A percentile compares a stretch with the other conserved stretches of the same genome.
These are phyloP conservation scores for Epinephelus fuscoguttatus DNA, from an alignment of 2,113 vertebrate genomes.

Conservation along the genomic window DNA sequence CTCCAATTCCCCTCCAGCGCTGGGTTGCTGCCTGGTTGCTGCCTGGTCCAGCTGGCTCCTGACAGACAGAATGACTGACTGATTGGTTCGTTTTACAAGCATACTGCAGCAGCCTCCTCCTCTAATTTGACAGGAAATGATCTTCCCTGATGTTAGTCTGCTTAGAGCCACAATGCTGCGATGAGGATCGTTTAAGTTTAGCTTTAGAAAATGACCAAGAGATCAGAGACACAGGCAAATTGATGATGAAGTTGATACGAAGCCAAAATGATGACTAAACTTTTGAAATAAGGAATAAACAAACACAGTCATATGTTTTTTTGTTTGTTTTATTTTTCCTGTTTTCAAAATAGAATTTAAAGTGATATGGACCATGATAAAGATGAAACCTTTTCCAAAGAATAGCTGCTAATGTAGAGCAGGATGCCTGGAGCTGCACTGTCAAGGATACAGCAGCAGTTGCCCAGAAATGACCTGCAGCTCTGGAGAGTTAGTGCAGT, in stretches of 20 bases:
- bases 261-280: not conserved
- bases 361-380: not conserved
- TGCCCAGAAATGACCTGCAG: slow-evolving; percentile 30
- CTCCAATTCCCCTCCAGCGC: slow-evolving; percentile 54
- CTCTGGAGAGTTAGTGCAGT: slow-evolving; percentile 5
- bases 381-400: not conserved
- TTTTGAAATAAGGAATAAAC: not conserved
- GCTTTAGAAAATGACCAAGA: not conserved
- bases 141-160: slow-evolving; percentile 22
- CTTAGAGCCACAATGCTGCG: not conserved
- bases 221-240: not conserved
- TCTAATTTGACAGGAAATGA: slow-evolving; percentile 26
- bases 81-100: slow-evolving; percentile 48
- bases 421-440: slow-evolving; percentile 28
- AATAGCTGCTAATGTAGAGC: not conserved
- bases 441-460: slow-evolving; percentile 2
- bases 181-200: not conserved
- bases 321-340: not conserved
- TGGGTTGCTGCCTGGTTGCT: slow-evolving; percentile 43
- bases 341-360: not conserved
- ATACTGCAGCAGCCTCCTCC: slow-evolving; percentile 16
- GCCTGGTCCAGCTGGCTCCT: slow-evolving; percentile 56
- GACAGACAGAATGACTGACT: slow-evolving; percentile 49
- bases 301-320: not conserved
- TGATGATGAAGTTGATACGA: slow-evolving; percentile 7